phyloP scores from a whole-genome alignment of 2,888 invertebrate genomes.

The Cheilosia soror region DNA sequence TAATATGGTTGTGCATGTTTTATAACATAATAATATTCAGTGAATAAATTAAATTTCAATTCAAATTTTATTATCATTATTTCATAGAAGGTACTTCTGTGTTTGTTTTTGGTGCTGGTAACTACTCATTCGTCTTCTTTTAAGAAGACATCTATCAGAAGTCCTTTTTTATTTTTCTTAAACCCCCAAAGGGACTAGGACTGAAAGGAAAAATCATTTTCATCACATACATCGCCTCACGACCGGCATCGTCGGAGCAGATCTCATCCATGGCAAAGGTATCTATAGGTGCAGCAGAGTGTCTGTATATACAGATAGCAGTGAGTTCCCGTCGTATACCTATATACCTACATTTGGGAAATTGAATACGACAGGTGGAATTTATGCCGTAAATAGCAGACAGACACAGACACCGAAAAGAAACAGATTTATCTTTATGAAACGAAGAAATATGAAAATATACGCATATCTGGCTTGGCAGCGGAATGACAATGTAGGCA shows the following conservation, averaged over 20 bases:
- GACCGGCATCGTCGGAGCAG: neutral
- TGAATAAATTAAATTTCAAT: constrained; percentile 52
- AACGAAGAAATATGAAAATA: constrained; percentile 35
- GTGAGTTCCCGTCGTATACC: neutral
- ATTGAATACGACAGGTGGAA: constrained; percentile 57
- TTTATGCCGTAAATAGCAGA: constrained; percentile 29
- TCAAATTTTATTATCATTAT: constrained; percentile 22
- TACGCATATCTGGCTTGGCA: constrained; percentile 13
- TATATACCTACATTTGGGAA: constrained; percentile 3
- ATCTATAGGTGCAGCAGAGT: neutral
- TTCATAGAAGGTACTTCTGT: neutral
- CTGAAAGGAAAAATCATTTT: constrained; percentile 18
- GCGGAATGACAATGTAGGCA: neutral
- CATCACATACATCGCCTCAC: constrained; percentile 13
- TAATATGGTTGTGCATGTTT: constrained; percentile 3
- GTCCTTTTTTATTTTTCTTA: constrained; percentile 4
- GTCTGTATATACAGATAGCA: neutral
- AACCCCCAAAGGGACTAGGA: constrained; percentile 6
- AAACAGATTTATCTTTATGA: constrained; percentile 16
- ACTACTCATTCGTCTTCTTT: constrained; percentile 31
- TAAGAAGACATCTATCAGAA: constrained; percentile 27
- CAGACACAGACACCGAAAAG: neutral
- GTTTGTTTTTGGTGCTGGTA: neutral
- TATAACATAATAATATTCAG: constrained; percentile 1
- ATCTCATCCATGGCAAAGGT: neutral